phyloP scores from a whole-genome alignment of 2,888 invertebrate species.

The Nudaria mundana region DNA sequence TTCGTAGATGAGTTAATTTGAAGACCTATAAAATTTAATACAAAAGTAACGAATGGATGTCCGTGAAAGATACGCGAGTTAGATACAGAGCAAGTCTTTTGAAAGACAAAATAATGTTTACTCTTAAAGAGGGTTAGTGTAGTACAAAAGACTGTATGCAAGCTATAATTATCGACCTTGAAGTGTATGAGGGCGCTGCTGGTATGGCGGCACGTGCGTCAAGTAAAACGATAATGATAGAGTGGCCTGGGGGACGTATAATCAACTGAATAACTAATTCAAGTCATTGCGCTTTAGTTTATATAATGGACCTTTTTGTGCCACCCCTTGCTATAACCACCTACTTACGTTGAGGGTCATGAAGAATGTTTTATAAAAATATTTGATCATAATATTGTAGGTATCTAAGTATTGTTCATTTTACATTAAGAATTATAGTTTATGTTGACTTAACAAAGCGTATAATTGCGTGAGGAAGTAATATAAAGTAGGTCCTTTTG shows the following conservation, averaged over 20 bases:
- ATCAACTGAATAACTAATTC: slow-evolving; percentile 80
- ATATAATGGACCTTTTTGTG: slow-evolving; percentile 66
- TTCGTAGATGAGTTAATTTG: no score
- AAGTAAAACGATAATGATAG: slow-evolving; percentile 76
- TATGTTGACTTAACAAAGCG: slow-evolving; percentile 19
- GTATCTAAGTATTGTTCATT: slow-evolving; percentile 20
- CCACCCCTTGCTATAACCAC: slow-evolving; percentile 48
- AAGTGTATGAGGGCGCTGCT: slow-evolving; percentile 57
- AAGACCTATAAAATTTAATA: no score
- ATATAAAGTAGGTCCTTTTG: slow-evolving; percentile 30
- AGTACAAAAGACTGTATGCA: slow-evolving; percentile 52
- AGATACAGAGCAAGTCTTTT: no score
- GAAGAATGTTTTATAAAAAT: slow-evolving; percentile 57
- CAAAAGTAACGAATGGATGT: no score
- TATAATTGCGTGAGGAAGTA: slow-evolving; percentile 18
- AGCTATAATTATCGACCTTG: slow-evolving; percentile 74
- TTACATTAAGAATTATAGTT: slow-evolving; percentile 7
- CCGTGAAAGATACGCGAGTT: no score
- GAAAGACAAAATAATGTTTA: slow-evolving; percentile 34
- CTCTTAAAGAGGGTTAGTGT: slow-evolving; percentile 37
- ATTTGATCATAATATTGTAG: no score
- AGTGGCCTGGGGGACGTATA: slow-evolving; percentile 73
- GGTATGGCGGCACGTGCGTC: slow-evolving; percentile 69
- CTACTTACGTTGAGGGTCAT: slow-evolving; percentile 44
- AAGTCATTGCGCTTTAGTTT: slow-evolving; percentile 70